phyloP scores from a whole-genome alignment of 2,797 vertebrate genomes.

The Pangasius macronema region DNA sequence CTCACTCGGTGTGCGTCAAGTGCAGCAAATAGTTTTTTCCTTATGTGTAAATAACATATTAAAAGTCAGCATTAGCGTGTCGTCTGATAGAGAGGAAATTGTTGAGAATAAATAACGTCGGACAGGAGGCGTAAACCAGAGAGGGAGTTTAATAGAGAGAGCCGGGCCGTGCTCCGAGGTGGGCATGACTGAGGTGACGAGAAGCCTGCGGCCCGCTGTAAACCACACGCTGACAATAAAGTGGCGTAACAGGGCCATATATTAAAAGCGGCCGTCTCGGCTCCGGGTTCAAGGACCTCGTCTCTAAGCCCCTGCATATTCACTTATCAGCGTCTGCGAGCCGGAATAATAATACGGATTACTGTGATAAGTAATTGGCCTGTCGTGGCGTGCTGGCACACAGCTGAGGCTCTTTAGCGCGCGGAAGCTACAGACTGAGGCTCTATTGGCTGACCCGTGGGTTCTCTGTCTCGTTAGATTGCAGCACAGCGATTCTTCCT shows the following conservation, averaged over 20 bases:
- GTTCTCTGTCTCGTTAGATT: slow-evolving; percentile 59
- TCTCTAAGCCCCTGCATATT: slow-evolving; percentile 59
- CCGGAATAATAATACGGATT: slow-evolving; percentile 74
- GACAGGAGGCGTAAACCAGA: slow-evolving; percentile 89
- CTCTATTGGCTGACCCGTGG: slow-evolving; percentile 52
- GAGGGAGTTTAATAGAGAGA: slow-evolving; percentile 79
- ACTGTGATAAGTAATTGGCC: slow-evolving; percentile 71
- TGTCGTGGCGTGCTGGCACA: slow-evolving; percentile 62
- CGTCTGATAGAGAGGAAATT: slow-evolving; percentile 91
- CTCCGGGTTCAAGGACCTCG: slow-evolving; percentile 69
- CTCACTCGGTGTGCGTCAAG: slow-evolving; percentile 54
- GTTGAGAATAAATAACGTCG: slow-evolving; percentile 91
- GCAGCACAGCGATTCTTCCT: slow-evolving; percentile 42
- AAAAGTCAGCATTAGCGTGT: slow-evolving; percentile 93
- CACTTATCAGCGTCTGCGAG: slow-evolving; percentile 71
- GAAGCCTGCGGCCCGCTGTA: slow-evolving; percentile 79
- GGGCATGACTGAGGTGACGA: slow-evolving; percentile 91
- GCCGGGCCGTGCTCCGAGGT: slow-evolving; percentile 80
- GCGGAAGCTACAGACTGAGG: slow-evolving; percentile 38
- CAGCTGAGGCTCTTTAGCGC: slow-evolving; percentile 51
- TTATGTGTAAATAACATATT: slow-evolving; percentile 99
- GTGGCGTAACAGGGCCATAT: slow-evolving; percentile 59
- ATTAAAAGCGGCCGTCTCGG: slow-evolving; percentile 50
- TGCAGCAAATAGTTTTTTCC: slow-evolving; percentile 91
- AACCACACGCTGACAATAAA: slow-evolving; percentile 76